Conservation (phyloP, 2,888 invertebrate genomes). For the Agrochola lychnidis region DNA sequence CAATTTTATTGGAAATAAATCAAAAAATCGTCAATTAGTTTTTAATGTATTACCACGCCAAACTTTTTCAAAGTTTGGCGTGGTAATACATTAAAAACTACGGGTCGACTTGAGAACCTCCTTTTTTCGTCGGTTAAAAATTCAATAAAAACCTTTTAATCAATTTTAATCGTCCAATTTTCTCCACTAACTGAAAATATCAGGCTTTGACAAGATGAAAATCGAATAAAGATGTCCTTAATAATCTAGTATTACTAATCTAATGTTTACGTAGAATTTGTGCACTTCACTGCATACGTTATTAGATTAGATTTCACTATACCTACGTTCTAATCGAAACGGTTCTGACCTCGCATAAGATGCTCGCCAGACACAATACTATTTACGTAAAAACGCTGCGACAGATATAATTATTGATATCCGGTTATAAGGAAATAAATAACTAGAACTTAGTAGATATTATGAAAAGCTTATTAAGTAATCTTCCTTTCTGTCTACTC, state of each 20-base stretch:
- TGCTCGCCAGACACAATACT: constrained; percentile 14
- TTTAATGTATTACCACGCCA: no score
- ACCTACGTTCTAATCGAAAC: constrained; percentile 60
- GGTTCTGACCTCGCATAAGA: constrained; percentile 32
- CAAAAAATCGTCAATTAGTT: no score
- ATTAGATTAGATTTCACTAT: constrained; percentile 60
- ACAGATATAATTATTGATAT: not conserved
- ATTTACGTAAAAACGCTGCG: constrained; percentile 2
- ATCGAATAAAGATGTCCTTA: not conserved
- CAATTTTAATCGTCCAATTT: not conserved
- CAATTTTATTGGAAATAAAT: no score
- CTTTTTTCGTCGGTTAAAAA: not conserved
- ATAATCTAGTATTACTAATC: constrained; percentile 11
- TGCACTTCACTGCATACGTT: constrained; percentile 40
- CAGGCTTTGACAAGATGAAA: no score
- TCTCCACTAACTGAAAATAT: not conserved
- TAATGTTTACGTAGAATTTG: constrained; percentile 16
- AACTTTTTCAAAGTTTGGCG: not conserved
- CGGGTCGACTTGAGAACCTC: not conserved
- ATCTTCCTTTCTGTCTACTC: not conserved
- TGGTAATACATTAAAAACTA: not conserved
- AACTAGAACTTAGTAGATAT: not conserved
- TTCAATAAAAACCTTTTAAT: not conserved
- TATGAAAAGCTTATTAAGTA: not conserved
- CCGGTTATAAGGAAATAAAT: no score